Evolutionary conservation across 2,888 invertebrate species (phyloP).

Genomic region (Myopa testacea): DNA sequence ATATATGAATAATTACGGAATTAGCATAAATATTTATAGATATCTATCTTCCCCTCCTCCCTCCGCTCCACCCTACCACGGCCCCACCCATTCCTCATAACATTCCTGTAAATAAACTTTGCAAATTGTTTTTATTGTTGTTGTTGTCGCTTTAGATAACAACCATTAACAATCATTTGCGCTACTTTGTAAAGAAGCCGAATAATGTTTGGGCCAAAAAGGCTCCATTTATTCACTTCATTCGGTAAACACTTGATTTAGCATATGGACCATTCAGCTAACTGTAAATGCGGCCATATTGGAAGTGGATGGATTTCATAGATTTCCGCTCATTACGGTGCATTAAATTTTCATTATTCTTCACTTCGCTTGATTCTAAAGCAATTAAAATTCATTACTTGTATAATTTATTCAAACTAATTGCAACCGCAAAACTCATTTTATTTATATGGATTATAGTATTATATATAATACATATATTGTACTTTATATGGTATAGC

Average conservation of each 20-base stretch:
- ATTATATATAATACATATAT: too few relatives aligned
- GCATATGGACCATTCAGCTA: conserved; percentile 1
- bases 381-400: not conserved
- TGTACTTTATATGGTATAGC: too few relatives aligned
- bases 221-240: not conserved
- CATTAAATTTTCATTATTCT: not conserved
- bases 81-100: too few relatives aligned
- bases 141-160: too few relatives aligned
- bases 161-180: not conserved
- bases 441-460: too few relatives aligned
- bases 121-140: not conserved
- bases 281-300: not conserved
- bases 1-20: not conserved
- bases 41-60: not conserved
- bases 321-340: not conserved
- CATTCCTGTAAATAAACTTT: too few relatives aligned
- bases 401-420: not conserved
- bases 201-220: too few relatives aligned
- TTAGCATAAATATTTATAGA: not conserved
- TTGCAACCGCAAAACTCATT: not conserved
- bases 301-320: not conserved
- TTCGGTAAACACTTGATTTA: not conserved
- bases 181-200: too few relatives aligned
- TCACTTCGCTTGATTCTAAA: not conserved
- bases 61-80: too few relatives aligned